Percentiles rank a stretch among this genome's conserved stretches.
Evolutionary conservation across 2,113 vertebrate species (phyloP).

Genomic region (Pelodiscus sinensis): DNA sequence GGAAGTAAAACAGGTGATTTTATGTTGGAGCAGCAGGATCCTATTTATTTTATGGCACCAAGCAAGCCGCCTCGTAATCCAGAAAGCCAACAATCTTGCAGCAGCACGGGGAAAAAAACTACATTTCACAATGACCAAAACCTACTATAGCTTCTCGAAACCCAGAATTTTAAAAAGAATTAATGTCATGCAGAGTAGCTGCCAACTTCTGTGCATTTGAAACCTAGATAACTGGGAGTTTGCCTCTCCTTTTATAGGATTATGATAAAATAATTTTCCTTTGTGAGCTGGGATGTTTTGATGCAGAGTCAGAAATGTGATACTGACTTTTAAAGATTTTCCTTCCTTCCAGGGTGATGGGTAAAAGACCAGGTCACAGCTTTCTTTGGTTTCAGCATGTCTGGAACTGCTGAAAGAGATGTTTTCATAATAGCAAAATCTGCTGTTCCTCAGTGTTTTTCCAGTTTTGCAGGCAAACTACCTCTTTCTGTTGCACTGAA

Average conservation of each 20-base stretch:
- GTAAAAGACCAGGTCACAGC: conserved; percentile 59
- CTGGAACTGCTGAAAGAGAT: conserved; percentile 19
- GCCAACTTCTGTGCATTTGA: background rate
- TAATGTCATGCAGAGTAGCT: fast-evolving
- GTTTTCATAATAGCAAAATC: conserved; percentile 46
- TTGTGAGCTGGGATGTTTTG: background rate
- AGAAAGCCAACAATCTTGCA: conserved; percentile 24
- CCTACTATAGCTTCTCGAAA: background rate
- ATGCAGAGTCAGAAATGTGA: conserved; percentile 52
- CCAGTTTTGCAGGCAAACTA: conserved; percentile 19
- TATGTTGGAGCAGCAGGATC: background rate
- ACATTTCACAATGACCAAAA: conserved; percentile 32
- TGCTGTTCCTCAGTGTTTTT: conserved; percentile 38
- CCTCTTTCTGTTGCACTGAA: background rate
- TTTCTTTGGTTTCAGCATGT: conserved; percentile 43
- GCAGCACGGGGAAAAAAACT: conserved; percentile 16
- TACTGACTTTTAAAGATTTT: conserved; percentile 55
- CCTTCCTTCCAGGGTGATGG: conserved; percentile 49
- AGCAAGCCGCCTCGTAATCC: background rate
- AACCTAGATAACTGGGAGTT: conserved; percentile 1
- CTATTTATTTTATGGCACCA: conserved; percentile 9
- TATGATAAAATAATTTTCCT: conserved; percentile 53
- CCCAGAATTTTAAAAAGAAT: conserved; percentile 26
- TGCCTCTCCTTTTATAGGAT: conserved; percentile 32
- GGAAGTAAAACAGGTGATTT: background rate